A percentile compares a stretch with the other conserved stretches of the same genome.
Conservation (phyloP, 2,888 invertebrate species). For the Ormyrus pomaceus region DNA sequence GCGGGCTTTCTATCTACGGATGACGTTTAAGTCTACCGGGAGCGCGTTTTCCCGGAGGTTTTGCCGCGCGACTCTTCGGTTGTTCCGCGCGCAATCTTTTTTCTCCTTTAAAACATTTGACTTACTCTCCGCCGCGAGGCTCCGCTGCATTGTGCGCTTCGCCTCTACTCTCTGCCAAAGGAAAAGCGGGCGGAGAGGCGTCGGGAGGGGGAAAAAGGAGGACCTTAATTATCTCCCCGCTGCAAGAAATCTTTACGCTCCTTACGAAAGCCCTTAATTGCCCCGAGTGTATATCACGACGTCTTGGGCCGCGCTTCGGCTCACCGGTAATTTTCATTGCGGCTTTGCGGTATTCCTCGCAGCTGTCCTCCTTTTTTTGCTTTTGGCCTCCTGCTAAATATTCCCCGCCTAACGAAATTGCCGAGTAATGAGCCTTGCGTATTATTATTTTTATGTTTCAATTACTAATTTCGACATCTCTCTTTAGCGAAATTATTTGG, state of each 20-base stretch:
- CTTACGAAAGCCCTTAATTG: slow-evolving; percentile 39
- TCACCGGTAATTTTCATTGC: slow-evolving; percentile 8
- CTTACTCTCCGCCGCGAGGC: not conserved
- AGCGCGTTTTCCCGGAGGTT: not conserved
- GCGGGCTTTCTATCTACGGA: slow-evolving; percentile 13
- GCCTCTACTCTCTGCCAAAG: not conserved
- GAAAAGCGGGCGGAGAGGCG: not conserved
- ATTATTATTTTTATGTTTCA: not conserved
- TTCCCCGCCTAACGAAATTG: slow-evolving; percentile 10
- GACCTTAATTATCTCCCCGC: slow-evolving; percentile 34
- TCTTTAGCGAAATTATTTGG: not conserved
- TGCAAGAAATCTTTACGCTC: slow-evolving; percentile 21
- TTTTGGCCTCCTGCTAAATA: not conserved
- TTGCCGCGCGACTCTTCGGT: not conserved
- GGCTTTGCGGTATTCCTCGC: slow-evolving; percentile 8
- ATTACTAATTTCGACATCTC: not conserved
- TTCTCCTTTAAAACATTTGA: slow-evolving; percentile 35
- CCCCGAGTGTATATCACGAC: not conserved
- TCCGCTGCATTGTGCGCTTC: not conserved
- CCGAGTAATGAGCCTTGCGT: not conserved
- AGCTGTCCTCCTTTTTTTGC: slow-evolving; percentile 1
- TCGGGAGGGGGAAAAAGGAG: not conserved
- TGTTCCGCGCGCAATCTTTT: not conserved
- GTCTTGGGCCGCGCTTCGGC: not conserved
- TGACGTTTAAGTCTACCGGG: slow-evolving; percentile 19